phyloP scores from a whole-genome alignment of 1,140 invertebrate genomes.

The Manduca sexta region DNA sequence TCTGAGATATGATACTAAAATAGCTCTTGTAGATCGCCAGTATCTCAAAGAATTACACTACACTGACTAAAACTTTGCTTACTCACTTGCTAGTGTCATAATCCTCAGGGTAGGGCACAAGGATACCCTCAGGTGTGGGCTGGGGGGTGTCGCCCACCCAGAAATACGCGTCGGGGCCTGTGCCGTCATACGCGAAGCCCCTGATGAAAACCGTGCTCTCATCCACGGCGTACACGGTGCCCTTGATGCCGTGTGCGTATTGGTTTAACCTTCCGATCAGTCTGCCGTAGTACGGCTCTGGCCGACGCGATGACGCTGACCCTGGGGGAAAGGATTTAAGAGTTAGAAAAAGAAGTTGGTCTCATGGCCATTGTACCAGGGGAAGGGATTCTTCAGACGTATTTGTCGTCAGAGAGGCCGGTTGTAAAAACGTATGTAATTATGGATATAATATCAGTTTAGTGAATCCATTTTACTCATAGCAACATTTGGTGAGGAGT shows the following conservation, averaged over 20 bases:
- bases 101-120: constrained; percentile 90
- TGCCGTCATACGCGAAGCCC: constrained; percentile 90
- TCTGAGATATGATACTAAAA: too few species aligned
- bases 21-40: too few species aligned
- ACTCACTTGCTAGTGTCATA: constrained; percentile 74
- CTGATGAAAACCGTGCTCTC: constrained; percentile 91
- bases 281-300: constrained; percentile 84
- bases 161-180: constrained; percentile 88
- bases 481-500: too few species aligned
- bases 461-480: too few species aligned
- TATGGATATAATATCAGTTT: too few species aligned
- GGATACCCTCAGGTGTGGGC: constrained; percentile 85
- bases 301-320: constrained; percentile 42
- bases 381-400: too few species aligned
- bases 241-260: constrained; percentile 84
- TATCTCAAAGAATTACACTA: too few species aligned
- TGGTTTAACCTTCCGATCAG: constrained; percentile 80
- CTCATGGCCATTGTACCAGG: too few species aligned
- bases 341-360: too few species aligned
- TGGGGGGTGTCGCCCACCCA: constrained; percentile 87
- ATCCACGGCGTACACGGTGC: constrained; percentile 88
- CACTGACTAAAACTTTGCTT: neutral
- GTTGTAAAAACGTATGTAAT: too few species aligned
- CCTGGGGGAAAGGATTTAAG: constrained; percentile 17
- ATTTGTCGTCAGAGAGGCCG: too few species aligned